Conservation (phyloP, 2,797 vertebrate genomes). For the Oryzias dopingdopingensis region DNA sequence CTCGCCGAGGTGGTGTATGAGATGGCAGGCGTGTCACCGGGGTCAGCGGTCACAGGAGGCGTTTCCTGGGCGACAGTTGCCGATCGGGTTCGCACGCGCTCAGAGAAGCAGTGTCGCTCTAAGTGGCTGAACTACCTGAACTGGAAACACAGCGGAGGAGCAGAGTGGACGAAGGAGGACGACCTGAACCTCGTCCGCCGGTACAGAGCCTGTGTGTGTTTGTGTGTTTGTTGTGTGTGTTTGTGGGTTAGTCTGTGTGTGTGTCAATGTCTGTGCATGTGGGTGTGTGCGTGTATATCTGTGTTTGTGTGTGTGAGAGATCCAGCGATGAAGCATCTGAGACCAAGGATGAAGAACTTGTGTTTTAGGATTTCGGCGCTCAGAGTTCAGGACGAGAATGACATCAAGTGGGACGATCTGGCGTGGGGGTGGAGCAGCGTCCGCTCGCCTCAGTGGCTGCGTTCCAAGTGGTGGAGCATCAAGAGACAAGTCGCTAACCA, state of each 20-base stretch:
- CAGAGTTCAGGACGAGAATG: conserved; percentile 91
- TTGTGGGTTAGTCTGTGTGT: no score
- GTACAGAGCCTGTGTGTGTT: conserved; percentile 26
- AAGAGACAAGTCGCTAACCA: conserved; percentile 98
- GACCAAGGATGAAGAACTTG: neutral
- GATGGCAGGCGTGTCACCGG: conserved; percentile 90
- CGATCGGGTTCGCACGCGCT: conserved; percentile 90
- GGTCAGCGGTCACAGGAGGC: conserved; percentile 93
- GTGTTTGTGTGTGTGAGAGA: no score
- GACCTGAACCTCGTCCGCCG: conserved; percentile 89
- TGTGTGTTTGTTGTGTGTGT: neutral
- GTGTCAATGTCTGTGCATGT: no score
- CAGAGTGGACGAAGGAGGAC: conserved; percentile 97
- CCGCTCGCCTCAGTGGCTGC: conserved; percentile 96
- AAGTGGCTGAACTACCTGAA: conserved; percentile 99
- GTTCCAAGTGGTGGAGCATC: conserved; percentile 99
- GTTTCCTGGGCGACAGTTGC: conserved; percentile 97
- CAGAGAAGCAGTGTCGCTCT: conserved; percentile 97
- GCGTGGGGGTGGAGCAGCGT: conserved; percentile 97
- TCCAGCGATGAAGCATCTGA: fast-evolving
- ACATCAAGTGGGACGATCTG: conserved; percentile 95
- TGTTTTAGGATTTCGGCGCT: conserved; percentile 89
- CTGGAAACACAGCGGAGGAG: conserved; percentile 99
- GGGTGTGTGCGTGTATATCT: no score
- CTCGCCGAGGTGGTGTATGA: conserved; percentile 96